Evolutionary conservation across 1,140 invertebrate genomes (phyloP), one percentile per base, ranked within the genome.

Genomic region (Pachypeltis micranthus): DNA sequence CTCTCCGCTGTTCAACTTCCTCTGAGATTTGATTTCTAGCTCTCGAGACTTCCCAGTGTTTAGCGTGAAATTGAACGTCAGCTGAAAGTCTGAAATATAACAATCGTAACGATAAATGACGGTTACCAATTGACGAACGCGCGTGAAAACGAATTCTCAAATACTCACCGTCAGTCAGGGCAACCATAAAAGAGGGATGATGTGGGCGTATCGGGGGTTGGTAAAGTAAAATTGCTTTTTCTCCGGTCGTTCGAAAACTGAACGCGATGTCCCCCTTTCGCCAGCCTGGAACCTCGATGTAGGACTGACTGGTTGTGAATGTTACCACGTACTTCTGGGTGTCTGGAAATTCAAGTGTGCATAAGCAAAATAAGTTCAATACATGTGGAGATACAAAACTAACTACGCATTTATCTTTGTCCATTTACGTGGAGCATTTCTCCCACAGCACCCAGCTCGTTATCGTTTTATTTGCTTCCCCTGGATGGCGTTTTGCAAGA

Each of bases 311-410:
- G 7, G 90, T 92, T 57, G 90, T 93, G 70, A 96, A 94, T 2
- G 92, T 96, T 1, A 96, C 90, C 0, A 93, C 90, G 74, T 92
- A 93, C 67, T 89, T 83, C 73, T 93, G 90, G 1, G 90, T 94
- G 74, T 93, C 90, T 93, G 70, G 64, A 77, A 76, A 62, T 59
- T 23, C 2, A 31, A 62, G 44, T 66, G 16, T 39, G 34, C 7
- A n/a, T 10, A 39, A 23, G n/a, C 44, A 39, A 39, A 39, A 39
- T n/a, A n/a, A n/a, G n/a, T n/a, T n/a, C n/a, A n/a, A n/a, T n/a
- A n/a, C n/a, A n/a, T n/a, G n/a, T n/a, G n/a, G n/a, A n/a, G n/a
- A n/a, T n/a, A n/a, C n/a, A n/a, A n/a, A n/a, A n/a, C n/a, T n/a
- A n/a, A n/a, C n/a, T n/a, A n/a, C n/a, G n/a, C n/a, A n/a, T n/a